phyloP scores from a whole-genome alignment of 2,888 invertebrate genomes.

The Agrotis exclamationis region DNA sequence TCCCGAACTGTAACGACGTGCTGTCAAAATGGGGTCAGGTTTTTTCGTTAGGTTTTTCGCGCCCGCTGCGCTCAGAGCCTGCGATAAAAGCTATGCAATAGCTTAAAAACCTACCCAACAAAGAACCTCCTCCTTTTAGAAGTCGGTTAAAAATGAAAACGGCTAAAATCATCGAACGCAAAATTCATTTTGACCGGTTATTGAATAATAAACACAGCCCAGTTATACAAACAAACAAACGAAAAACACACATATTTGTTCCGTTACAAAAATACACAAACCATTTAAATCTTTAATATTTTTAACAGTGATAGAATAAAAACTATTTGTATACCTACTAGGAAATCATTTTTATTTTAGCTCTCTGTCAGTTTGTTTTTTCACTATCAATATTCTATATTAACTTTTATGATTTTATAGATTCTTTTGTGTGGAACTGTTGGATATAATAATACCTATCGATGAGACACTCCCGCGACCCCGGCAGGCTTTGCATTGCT shows the following conservation, averaged over 20 bases:
- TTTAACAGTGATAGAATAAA: conserved; percentile 8
- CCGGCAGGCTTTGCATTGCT: too few species aligned
- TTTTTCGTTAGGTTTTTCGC: too few species aligned
- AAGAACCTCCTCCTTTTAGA: too few species aligned
- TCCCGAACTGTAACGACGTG: too few species aligned
- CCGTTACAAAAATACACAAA: conserved; percentile 16
- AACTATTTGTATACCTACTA: conserved; percentile 7
- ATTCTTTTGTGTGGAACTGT: not conserved
- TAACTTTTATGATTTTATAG: not conserved
- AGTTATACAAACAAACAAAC: conserved; percentile 15
- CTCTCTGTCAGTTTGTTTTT: not conserved
- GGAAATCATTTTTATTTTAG: not conserved
- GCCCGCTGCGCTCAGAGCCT: too few species aligned
- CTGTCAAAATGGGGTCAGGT: too few species aligned
- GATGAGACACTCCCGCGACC: too few species aligned
- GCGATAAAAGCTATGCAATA: too few species aligned
- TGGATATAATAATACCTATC: too few species aligned
- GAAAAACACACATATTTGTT: conserved; percentile 23
- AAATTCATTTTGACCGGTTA: conserved; percentile 5
- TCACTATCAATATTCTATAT: not conserved
- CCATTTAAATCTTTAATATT: conserved; percentile 33
- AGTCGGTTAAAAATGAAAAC: too few species aligned
- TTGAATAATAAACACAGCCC: conserved; percentile 20
- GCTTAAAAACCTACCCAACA: too few species aligned
- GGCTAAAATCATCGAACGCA: not conserved